Evolutionary conservation across 2,113 vertebrate genomes (phyloP).

Genomic region (Lampris megalopsis): DNA sequence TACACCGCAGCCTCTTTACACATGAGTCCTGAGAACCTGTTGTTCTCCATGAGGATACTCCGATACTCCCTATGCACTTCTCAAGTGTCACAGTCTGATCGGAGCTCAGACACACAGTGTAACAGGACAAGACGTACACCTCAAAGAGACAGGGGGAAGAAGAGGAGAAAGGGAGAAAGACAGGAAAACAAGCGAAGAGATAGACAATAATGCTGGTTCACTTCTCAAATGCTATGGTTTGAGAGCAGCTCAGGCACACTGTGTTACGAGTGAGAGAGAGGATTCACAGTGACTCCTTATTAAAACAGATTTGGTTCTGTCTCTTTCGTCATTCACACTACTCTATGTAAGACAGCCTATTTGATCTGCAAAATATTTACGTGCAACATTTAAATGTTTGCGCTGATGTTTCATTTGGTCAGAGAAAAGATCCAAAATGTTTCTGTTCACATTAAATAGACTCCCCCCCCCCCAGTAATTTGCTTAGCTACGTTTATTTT

Average conservation of each 20-base stretch:
- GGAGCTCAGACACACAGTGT: conserved; percentile 52
- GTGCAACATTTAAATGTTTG: no score
- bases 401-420: no score
- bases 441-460: no score
- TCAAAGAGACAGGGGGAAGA: conserved; percentile 7
- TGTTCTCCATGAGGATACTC: conserved; percentile 52
- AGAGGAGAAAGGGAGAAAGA: conserved; percentile 7
- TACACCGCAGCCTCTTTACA: conserved; percentile 36
- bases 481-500: no score
- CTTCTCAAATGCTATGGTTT: conserved; percentile 47
- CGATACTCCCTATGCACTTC: conserved; percentile 50
- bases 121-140: conserved; percentile 66
- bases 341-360: no score
- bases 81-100: conserved; percentile 53
- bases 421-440: no score
- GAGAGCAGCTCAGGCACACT: conserved; percentile 36
- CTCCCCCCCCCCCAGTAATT: no score
- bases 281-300: conserved; percentile 15
- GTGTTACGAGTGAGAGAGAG: conserved; percentile 35
- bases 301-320: neutral
- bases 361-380: no score
- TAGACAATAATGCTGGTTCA: conserved; percentile 38
- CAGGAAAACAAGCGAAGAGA: conserved; percentile 5
- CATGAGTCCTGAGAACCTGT: conserved; percentile 57
- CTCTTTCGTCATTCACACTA: neutral